Conservation (phyloP, 2,797 vertebrate genomes). For the Chiroxiphia lanceolata region DNA sequence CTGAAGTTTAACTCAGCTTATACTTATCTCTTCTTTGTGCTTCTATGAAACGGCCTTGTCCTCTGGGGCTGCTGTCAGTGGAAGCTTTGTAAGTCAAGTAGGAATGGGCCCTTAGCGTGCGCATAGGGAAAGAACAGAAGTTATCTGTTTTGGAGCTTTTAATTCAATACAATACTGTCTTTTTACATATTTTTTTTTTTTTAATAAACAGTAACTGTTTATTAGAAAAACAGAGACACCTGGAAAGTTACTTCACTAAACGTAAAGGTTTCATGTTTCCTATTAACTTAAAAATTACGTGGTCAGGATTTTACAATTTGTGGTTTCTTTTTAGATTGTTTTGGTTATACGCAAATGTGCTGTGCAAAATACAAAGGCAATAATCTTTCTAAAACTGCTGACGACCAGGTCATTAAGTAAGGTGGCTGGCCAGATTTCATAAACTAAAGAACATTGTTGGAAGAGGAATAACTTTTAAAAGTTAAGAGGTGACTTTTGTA, state of each 20-base stretch:
- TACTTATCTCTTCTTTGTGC: neutral
- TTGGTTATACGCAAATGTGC: constrained; percentile 48
- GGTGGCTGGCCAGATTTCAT: constrained; percentile 50
- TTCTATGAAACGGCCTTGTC: neutral
- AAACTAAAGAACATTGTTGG: constrained; percentile 59
- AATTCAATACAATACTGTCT: constrained; percentile 34
- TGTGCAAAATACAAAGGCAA: constrained; percentile 66
- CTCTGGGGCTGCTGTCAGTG: neutral
- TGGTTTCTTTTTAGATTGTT: constrained; percentile 70
- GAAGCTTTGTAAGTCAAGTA: constrained; percentile 1
- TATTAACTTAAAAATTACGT: constrained; percentile 60
- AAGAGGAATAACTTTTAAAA: constrained; percentile 60
- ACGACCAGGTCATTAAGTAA: constrained; percentile 59
- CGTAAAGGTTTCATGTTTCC: constrained; percentile 58
- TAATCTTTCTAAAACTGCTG: constrained; percentile 67
- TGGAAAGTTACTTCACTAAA: constrained; percentile 63
- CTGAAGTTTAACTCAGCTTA: neutral
- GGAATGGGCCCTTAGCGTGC: neutral
- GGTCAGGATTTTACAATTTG: constrained; percentile 60
- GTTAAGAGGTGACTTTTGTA: constrained; percentile 65
- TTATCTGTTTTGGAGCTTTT: constrained; percentile 33
- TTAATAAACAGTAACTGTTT: constrained; percentile 53
- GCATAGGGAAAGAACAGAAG: constrained; percentile 6
- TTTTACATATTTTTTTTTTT: constrained; percentile 23
- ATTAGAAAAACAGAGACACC: constrained; percentile 65